Conservation (phyloP, 2,113 vertebrate species). For the Acinonyx jubatus region DNA sequence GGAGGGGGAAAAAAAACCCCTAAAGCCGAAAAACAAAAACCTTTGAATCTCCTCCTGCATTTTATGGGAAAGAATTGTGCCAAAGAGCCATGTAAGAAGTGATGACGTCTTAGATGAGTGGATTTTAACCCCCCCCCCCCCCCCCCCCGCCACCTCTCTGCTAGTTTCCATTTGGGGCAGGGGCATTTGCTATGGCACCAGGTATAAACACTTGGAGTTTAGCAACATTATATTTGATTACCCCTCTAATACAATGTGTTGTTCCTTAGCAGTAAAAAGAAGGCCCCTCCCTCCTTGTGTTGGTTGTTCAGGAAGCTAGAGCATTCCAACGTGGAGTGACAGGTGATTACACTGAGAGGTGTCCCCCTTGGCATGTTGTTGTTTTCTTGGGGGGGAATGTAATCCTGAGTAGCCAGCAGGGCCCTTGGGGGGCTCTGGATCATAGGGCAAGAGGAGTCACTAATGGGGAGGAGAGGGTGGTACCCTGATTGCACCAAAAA, state of each 20-base stretch:
- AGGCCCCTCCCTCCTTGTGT: background rate
- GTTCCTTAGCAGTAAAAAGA: background rate
- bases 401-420: background rate
- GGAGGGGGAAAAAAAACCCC: background rate
- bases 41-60: background rate
- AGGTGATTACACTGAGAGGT: background rate
- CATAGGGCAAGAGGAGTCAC: background rate
- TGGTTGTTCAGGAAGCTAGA: background rate
- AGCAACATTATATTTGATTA: background rate
- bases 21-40: background rate
- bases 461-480: background rate
- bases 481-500: background rate
- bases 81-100: background rate
- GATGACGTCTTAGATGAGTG: background rate
- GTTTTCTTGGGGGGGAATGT: background rate
- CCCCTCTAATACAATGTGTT: background rate
- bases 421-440: background rate
- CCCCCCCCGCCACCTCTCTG: rapidly evolving
- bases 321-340: background rate
- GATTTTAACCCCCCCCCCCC: rapidly evolving
- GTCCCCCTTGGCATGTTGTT: background rate
- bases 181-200: background rate
- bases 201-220: background rate
- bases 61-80: background rate
- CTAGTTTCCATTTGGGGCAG: background rate